phyloP scores from a whole-genome alignment of 2,888 invertebrate genomes.

The Callyntrura guangdongensis region DNA sequence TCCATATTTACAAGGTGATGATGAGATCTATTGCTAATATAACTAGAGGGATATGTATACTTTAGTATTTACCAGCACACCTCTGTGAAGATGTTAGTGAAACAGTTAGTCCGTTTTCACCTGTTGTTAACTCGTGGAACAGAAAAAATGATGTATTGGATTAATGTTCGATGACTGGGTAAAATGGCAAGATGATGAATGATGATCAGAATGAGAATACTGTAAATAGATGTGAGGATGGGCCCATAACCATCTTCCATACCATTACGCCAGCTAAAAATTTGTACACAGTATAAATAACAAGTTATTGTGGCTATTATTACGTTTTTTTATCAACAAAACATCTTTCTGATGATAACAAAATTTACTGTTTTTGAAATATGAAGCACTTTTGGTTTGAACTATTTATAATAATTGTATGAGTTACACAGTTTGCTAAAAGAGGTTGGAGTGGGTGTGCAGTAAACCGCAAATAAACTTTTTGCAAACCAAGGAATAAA shows the following conservation, averaged over 20 bases:
- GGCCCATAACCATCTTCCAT: too few species aligned
- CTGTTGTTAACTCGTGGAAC: slow-evolving; percentile 8
- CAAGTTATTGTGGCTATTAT: too few species aligned
- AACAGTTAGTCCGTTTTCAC: slow-evolving; percentile 26
- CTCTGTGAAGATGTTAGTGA: background rate
- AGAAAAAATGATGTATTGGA: slow-evolving; percentile 23
- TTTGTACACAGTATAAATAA: too few species aligned
- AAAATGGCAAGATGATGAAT: background rate
- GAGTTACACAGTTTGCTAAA: background rate
- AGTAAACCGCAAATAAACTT: slow-evolving; percentile 2
- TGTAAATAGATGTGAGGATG: slow-evolving; percentile 1
- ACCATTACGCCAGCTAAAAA: too few species aligned
- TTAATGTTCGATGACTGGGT: background rate
- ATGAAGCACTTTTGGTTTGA: background rate
- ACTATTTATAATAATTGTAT: background rate
- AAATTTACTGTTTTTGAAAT: background rate
- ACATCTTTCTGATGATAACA: background rate
- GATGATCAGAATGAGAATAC: background rate
- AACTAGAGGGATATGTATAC: background rate
- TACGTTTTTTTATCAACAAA: background rate
- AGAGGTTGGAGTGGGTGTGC: slow-evolving; percentile 10
- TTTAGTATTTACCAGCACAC: background rate
- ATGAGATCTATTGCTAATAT: slow-evolving; percentile 15
- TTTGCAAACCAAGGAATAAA: slow-evolving; percentile 48
- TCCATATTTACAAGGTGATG: background rate